A percentile compares a stretch with the other conserved stretches of the same genome.
Evolutionary conservation across 2,113 vertebrate species (phyloP).

Genomic region (Monopterus albus): DNA sequence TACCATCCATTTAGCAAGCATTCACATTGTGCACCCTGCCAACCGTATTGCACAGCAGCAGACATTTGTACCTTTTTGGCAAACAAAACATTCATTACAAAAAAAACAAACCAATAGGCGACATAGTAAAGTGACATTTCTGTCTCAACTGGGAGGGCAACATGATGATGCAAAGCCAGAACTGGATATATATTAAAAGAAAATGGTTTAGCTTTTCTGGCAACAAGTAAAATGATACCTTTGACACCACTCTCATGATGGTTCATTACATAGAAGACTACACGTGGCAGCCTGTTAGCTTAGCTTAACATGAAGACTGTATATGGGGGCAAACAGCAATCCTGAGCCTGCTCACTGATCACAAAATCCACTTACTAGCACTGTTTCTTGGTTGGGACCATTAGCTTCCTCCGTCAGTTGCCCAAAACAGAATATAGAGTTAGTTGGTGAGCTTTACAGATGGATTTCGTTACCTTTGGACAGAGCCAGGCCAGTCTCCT

Average conservation of each 20-base stretch:
- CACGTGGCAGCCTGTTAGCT: too few relatives aligned
- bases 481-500: not conserved
- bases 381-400: not conserved
- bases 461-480: not conserved
- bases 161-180: conserved; percentile 8
- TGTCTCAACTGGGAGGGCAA: conserved; percentile 19
- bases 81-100: conserved; percentile 74
- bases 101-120: conserved; percentile 41
- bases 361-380: too few relatives aligned
- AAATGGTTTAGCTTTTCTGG: conserved; percentile 8
- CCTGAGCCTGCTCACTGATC: too few relatives aligned
- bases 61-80: conserved; percentile 74
- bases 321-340: too few relatives aligned
- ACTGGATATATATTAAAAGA: not conserved
- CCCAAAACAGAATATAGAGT: not conserved
- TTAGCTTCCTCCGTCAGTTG: not conserved
- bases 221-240: not conserved
- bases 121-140: conserved; percentile 54
- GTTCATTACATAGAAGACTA: not conserved
- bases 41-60: conserved; percentile 51
- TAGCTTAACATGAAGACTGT: too few relatives aligned
- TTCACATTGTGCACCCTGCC: conserved; percentile 42
- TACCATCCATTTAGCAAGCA: conserved; percentile 42
- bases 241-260: not conserved
- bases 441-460: not conserved